A percentile compares a stretch with the other conserved stretches of the same genome.
These are phyloP conservation scores for Solenopsis fugax DNA, from an alignment of 1,140 invertebrate genomes.

Conservation along the genomic window DNA sequence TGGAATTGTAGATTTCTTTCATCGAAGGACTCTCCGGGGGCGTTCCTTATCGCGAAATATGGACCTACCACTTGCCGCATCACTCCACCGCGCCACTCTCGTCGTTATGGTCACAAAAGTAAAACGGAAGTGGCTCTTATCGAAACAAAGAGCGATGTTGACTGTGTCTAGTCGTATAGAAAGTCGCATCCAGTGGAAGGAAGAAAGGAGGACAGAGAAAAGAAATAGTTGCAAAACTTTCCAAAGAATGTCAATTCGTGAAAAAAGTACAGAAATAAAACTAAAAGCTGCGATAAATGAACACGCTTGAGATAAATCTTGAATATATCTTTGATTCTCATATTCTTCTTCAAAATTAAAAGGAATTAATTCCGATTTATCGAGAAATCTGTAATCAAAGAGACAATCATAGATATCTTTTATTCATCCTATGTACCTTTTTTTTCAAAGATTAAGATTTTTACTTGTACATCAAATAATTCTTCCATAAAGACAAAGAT, in stretches of 20 bases:
- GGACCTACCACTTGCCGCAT: constrained; percentile 42
- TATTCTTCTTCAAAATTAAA: not conserved
- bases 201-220: not conserved
- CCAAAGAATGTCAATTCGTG: not conserved
- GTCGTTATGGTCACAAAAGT: constrained; percentile 46
- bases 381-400: not conserved
- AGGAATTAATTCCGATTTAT: not conserved
- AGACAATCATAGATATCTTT: not conserved
- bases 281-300: constrained; percentile 3
- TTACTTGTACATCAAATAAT: not conserved
- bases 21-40: constrained; percentile 2
- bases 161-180: constrained; percentile 77
- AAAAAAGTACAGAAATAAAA: not conserved
- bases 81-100: constrained; percentile 19
- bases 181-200: constrained; percentile 42
- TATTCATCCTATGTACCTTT: not conserved
- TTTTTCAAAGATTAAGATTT: constrained; percentile 12
- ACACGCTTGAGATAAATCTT: not conserved
- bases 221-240: constrained; percentile 38
- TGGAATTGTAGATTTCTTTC: constrained; percentile 38
- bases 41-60: constrained; percentile 52
- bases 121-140: constrained; percentile 67
- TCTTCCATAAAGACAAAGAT: not conserved
- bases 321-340: not conserved
- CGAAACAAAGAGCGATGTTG: constrained; percentile 78